Conservation (phyloP, 2,888 invertebrate species). For the Sycophila texana region DNA sequence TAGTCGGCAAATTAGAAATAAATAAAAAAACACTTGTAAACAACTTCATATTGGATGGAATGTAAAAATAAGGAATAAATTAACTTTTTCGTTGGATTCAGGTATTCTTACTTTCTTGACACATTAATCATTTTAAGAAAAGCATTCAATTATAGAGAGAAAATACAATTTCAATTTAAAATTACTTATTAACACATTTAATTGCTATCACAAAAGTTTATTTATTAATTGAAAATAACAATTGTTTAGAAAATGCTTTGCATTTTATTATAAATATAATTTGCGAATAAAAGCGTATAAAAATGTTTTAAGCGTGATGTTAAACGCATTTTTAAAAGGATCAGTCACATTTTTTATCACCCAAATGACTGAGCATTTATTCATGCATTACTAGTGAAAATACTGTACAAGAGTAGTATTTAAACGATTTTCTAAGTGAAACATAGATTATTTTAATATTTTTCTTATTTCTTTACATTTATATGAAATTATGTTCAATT, state of each 20-base stretch:
- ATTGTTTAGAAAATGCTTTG: slow-evolving; percentile 14
- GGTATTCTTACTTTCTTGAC: background rate
- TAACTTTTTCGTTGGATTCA: background rate
- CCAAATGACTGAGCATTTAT: background rate
- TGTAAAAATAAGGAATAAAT: background rate
- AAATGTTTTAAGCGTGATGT: slow-evolving; percentile 30
- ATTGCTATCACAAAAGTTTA: slow-evolving; percentile 31
- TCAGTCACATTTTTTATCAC: slow-evolving; percentile 9
- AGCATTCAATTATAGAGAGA: no score
- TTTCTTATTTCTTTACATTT: slow-evolving; percentile 25
- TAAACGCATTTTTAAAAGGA: slow-evolving; percentile 26
- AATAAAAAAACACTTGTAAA: background rate
- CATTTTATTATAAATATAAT: slow-evolving; percentile 1
- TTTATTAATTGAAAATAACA: slow-evolving; percentile 41
- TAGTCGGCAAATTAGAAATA: background rate
- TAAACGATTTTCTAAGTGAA: slow-evolving; percentile 22
- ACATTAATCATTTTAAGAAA: no score
- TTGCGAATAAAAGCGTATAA: slow-evolving; percentile 45
- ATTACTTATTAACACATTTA: slow-evolving; percentile 6
- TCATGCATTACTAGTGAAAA: slow-evolving; percentile 27
- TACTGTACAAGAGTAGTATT: slow-evolving; percentile 46
- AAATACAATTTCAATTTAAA: background rate
- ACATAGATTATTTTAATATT: slow-evolving; percentile 22
- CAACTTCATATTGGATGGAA: no score
- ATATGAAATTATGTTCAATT: slow-evolving; percentile 22